Conservation (phyloP, 2,113 vertebrate genomes). For the Spea multiplicata region DNA sequence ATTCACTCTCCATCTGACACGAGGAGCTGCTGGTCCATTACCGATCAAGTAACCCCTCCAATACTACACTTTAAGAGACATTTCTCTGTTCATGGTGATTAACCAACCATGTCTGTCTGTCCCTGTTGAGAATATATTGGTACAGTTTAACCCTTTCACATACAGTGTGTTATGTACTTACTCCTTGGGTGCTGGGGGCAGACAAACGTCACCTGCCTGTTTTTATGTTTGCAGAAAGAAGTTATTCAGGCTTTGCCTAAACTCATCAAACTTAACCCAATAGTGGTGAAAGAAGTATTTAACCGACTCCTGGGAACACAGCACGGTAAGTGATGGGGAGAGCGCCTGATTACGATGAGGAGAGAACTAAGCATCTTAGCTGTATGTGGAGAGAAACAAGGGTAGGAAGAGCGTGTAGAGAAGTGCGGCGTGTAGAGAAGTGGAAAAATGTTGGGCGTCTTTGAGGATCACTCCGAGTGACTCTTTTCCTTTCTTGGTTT, state of each 20-base stretch:
- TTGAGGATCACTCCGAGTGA: neutral
- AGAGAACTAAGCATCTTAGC: neutral
- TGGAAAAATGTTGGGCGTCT: neutral
- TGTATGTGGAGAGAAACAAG: neutral
- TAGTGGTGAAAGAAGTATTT: constrained; percentile 97
- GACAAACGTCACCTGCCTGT: neutral
- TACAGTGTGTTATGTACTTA: neutral
- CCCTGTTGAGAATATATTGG: neutral
- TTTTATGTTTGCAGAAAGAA: constrained; percentile 71
- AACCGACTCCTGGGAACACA: constrained; percentile 91
- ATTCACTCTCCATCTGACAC: too few species aligned
- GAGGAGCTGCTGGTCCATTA: too few species aligned
- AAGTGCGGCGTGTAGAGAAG: neutral
- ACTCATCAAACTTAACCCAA: constrained; percentile 94
- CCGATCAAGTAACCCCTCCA: too few species aligned
- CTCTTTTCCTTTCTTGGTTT: neutral
- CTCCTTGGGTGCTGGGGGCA: neutral
- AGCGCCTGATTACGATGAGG: fast-evolving
- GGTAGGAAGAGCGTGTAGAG: neutral
- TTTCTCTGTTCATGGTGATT: too few species aligned
- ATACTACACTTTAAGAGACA: too few species aligned
- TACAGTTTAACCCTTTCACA: neutral
- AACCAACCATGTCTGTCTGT: too few species aligned
- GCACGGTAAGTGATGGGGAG: constrained; percentile 72
- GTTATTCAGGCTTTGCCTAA: constrained; percentile 93